Percentiles rank a stretch among this genome's conserved stretches.
phyloP scores from a whole-genome alignment of 2,888 invertebrate species.

The Eupithecia insigniata region DNA sequence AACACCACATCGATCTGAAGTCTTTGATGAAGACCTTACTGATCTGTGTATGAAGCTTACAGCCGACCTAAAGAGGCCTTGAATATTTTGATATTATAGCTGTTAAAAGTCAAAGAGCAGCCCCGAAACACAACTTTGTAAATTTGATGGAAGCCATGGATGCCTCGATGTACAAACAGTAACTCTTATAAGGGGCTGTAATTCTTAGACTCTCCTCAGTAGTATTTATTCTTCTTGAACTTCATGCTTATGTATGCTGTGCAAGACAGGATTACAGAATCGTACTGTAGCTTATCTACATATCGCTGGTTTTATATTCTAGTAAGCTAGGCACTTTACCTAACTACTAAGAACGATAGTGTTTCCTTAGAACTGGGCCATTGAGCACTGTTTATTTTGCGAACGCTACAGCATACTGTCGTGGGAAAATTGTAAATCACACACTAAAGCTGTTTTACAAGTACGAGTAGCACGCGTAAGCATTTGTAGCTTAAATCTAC shows the following conservation, averaged over 20 bases:
- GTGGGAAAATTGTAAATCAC: conserved; percentile 64
- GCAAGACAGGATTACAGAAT: neutral
- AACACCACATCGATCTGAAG: neutral
- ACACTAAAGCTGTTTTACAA: conserved; percentile 46
- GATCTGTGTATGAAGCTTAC: neutral
- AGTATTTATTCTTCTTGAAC: neutral
- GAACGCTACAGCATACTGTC: conserved; percentile 48
- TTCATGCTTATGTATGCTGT: neutral
- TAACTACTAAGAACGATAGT: conserved; percentile 1
- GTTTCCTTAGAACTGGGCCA: conserved; percentile 13
- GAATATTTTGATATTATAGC: neutral
- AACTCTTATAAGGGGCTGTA: too few species aligned
- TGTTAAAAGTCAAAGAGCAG: neutral
- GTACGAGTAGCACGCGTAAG: conserved; percentile 31
- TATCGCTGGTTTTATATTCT: neutral
- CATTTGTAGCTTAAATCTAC: conserved; percentile 8
- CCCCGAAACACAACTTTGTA: neutral
- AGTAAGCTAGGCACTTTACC: neutral
- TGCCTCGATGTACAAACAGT: too few species aligned
- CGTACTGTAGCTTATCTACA: neutral
- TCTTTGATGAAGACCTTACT: neutral
- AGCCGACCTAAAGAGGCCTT: neutral
- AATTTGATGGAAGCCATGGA: neutral
- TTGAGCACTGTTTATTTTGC: conserved; percentile 39
- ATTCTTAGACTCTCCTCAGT: too few species aligned